A percentile compares a stretch with the other conserved stretches of the same genome.
phyloP scores from a whole-genome alignment of 1,140 invertebrate species.

The Drosophila tani region DNA sequence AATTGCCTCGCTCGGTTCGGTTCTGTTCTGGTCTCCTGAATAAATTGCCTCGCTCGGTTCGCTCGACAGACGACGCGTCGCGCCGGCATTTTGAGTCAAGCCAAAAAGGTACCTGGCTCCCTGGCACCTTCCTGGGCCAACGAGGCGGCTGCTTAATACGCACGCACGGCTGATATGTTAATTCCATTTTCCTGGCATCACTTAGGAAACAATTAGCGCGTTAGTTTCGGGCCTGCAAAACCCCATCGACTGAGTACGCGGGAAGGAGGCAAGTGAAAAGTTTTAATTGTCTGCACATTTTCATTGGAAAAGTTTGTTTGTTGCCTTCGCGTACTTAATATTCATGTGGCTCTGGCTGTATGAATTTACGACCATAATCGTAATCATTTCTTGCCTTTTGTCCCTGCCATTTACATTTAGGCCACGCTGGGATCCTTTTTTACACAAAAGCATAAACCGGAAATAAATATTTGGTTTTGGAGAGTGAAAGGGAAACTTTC shows the following conservation, averaged over 20 bases:
- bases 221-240: slow-evolving; percentile 44
- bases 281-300: slow-evolving; percentile 79
- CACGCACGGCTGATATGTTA: slow-evolving; percentile 79
- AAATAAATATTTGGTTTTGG: slow-evolving; percentile 1
- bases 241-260: slow-evolving; percentile 15
- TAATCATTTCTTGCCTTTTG: slow-evolving; percentile 76
- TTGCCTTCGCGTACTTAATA: slow-evolving; percentile 43
- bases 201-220: slow-evolving; percentile 77
- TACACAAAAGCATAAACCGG: slow-evolving; percentile 12
- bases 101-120: slow-evolving; percentile 21
- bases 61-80: slow-evolving; percentile 4
- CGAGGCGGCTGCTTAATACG: slow-evolving; percentile 45
- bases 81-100: slow-evolving; percentile 57
- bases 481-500: neutral
- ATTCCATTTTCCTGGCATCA: slow-evolving; percentile 69
- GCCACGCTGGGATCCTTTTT: slow-evolving; percentile 28
- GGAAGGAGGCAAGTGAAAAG: slow-evolving; percentile 70
- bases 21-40: slow-evolving; percentile 6
- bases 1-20: slow-evolving; percentile 13
- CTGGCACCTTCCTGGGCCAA: slow-evolving; percentile 7
- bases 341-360: slow-evolving; percentile 37
- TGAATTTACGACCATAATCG: slow-evolving; percentile 62
- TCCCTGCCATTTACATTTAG: slow-evolving; percentile 65
- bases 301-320: slow-evolving; percentile 78
- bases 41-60: slow-evolving; percentile 15